Base-by-base conservation (phyloP, 1,140 invertebrate genomes). In the Ylistrum balloti region DNA sequence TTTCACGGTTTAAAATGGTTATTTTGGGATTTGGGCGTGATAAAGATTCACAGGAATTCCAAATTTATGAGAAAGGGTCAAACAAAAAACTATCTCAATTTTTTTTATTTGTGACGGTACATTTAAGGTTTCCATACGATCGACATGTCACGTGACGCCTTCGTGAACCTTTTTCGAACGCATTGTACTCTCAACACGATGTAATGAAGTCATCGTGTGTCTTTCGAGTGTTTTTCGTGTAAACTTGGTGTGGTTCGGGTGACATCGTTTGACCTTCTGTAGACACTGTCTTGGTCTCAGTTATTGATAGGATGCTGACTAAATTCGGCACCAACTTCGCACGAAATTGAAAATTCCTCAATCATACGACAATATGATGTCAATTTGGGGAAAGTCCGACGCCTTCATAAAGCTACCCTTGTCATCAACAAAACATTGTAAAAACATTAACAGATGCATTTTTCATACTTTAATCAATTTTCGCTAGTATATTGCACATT, bases 361-460 rank as follows among this genome's bases (percentile, higher is more conserved):
- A 89, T 91, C 90, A 35, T 89, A 89, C 89, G 88, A 2, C 56
- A 33, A 90, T 90, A 33, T 86, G 48, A 5, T 88, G 48, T 88
- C 90, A 90, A 88, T 88, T 89, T 91, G 88, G 85, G 90, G 90
- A 91, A 88, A 89, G 90, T 85, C 56, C 89, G 90, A 89, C 90
- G 88, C 90, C 86, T 28, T 45, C 90, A 89, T 89, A 56, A 56
- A n/a, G n/a, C n/a, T n/a, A n/a, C n/a, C n/a, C n/a, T n/a, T n/a
- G n/a, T n/a, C n/a, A n/a, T n/a, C n/a, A n/a, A n/a, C n/a, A n/a
- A n/a, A n/a, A n/a, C n/a, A n/a, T n/a, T n/a, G n/a, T n/a, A n/a
- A n/a, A n/a, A n/a, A n/a, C n/a, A n/a, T n/a, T n/a, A n/a, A n/a
- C n/a, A n/a, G n/a, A n/a, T n/a, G n/a, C n/a, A n/a, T n/a, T n/a